Conservation (phyloP, 2,797 vertebrate genomes). For the Myotis findleyi region DNA sequence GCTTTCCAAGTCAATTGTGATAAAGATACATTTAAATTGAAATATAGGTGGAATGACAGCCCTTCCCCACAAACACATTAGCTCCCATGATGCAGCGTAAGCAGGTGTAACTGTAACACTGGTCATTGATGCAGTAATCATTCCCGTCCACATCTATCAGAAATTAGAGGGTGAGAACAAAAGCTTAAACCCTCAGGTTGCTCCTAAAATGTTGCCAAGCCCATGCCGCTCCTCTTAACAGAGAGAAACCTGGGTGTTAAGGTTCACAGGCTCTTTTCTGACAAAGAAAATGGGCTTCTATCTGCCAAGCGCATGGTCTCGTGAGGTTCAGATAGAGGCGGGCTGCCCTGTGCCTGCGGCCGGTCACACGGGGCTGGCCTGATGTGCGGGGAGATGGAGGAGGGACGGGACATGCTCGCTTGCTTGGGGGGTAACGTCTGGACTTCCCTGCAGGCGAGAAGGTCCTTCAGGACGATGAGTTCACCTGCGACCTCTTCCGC, state of each 20-base stretch:
- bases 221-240: conserved; percentile 84
- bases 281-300: conserved; percentile 80
- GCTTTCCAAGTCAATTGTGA: conserved; percentile 45
- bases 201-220: conserved; percentile 87
- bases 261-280: conserved; percentile 71
- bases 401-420: conserved; percentile 17
- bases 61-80: neutral
- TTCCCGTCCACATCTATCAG: neutral
- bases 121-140: conserved; percentile 46
- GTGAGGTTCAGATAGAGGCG: conserved; percentile 84
- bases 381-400: neutral
- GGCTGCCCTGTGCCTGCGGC: conserved; percentile 66
- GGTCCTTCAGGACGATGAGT: conserved; percentile 97
- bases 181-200: conserved; percentile 28
- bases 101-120: conserved; percentile 35
- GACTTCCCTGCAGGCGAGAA: conserved; percentile 94
- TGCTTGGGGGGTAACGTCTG: conserved; percentile 12
- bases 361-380: neutral
- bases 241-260: conserved; percentile 70
- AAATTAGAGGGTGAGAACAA: neutral
- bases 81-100: neutral
- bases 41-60: neutral
- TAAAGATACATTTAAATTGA: neutral
- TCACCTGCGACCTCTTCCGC: conserved; percentile 98
- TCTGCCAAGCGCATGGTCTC: conserved; percentile 83